Base-by-base conservation (phyloP, 2,888 invertebrate genomes). In the Linyphia triangularis region DNA sequence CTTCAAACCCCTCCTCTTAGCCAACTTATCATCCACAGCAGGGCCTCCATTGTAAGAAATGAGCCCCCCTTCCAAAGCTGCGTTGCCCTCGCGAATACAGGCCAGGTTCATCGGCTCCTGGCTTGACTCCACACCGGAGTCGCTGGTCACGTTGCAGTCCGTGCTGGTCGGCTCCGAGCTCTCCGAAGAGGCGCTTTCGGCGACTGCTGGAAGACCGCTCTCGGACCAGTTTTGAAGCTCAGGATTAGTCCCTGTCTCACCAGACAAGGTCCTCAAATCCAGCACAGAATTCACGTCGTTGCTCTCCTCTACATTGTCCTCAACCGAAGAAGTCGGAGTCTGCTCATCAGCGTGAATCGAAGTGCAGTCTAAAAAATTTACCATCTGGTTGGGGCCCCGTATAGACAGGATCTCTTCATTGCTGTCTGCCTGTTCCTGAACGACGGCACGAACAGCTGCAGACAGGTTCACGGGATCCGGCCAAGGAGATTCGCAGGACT, bases 381-480 rank as follows among this genome's bases (percentile, higher is more conserved):
- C 78, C 51, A 77, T 81, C 28, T 69, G 73, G 33, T 70, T 89
- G 40, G 77, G 40, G 30, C 75, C 43, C 43, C 77, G 77, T 3
- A 70, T 72, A 22, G 84, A 84, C 22, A 89, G 37, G 22, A 78
- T 72, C 40, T 89, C 89, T 37, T 85, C 85, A 69, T 85, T 85
- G 16, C 85, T 85, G 51, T 86, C 86, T n/a, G 73, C 88, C 70
- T 88, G 77, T 69, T 89, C 89, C 43, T 85, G 88, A 9, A 90
- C 82, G 33, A 90, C 85, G 30, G 90, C 89, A 63, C 89, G 82
- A 7, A 90, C 89, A 37, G 90, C 90, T 43, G 90, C 89, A 28
- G 89, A 89, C n/a, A 90, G 70, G 73, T 90, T 90, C 10, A 90
- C 90, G 30, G 90, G 90, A 73, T 90, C 89, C 26, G 90, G 89